A percentile compares a stretch with the other conserved stretches of the same genome.
Evolutionary conservation across 2,888 invertebrate genomes (phyloP).

Genomic region (Ophioninae sp.): DNA sequence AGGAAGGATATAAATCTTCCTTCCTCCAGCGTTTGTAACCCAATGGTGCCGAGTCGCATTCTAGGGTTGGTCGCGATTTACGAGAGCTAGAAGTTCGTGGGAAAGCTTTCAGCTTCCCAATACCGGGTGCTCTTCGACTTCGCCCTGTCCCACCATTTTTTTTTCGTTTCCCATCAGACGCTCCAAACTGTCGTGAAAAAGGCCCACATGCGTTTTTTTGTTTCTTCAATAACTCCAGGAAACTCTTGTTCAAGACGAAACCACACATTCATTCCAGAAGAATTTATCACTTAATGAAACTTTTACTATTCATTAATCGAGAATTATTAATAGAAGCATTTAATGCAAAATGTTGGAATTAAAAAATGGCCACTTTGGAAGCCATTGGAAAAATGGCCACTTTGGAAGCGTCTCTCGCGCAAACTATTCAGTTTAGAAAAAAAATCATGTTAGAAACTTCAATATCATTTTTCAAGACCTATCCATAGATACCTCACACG

Average conservation of each 20-base stretch:
- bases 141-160: background rate
- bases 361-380: background rate
- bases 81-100: slow-evolving; percentile 46
- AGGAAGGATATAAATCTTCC: slow-evolving; percentile 57
- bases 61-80: slow-evolving; percentile 56
- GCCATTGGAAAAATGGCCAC: no score
- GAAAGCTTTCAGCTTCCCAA: slow-evolving; percentile 8
- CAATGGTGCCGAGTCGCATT: slow-evolving; percentile 36
- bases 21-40: slow-evolving; percentile 17
- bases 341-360: background rate
- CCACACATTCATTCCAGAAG: slow-evolving; percentile 43
- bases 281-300: slow-evolving; percentile 56
- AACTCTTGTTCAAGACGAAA: slow-evolving; percentile 11
- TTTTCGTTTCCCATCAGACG: slow-evolving; percentile 12
- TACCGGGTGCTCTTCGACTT: slow-evolving; percentile 8
- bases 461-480: no score
- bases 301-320: slow-evolving; percentile 4
- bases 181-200: background rate
- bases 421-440: no score
- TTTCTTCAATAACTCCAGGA: slow-evolving; percentile 18
- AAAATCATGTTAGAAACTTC: no score
- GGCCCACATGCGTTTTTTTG: background rate
- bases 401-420: no score
- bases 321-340: slow-evolving; percentile 25
- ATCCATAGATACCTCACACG: no score